Percentiles rank a stretch among this genome's conserved stretches.
These are phyloP conservation scores for Junonia oenone DNA, from an alignment of 2,888 invertebrate genomes.

Conservation along the genomic window DNA sequence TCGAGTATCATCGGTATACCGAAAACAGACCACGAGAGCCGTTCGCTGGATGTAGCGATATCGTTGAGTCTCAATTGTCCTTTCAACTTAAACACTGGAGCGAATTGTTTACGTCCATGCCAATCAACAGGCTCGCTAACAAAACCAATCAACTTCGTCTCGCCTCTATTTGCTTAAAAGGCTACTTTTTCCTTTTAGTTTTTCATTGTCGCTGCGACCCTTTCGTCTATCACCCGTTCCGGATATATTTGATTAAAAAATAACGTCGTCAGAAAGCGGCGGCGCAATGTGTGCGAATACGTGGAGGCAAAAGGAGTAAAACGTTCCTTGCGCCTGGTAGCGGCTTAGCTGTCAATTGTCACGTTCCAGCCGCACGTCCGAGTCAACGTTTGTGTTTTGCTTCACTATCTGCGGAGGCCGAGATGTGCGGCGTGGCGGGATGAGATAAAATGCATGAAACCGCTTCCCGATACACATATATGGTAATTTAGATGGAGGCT, in stretches of 20 bases:
- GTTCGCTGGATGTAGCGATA: constrained; percentile 36
- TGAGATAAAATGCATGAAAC: constrained; percentile 27
- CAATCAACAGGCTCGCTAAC: constrained; percentile 78
- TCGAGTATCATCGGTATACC: constrained; percentile 30
- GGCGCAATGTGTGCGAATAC: constrained; percentile 47
- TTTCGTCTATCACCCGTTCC: constrained; percentile 75
- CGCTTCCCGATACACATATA: constrained; percentile 14
- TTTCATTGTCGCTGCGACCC: constrained; percentile 72
- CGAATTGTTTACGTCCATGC: constrained; percentile 75
- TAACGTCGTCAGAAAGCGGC: constrained; percentile 79
- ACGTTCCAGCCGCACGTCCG: constrained; percentile 46
- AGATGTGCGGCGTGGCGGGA: constrained; percentile 32
- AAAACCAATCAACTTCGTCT: constrained; percentile 81
- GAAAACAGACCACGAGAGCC: constrained; percentile 40
- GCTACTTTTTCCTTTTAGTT: constrained; percentile 73
- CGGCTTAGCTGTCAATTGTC: constrained; percentile 75
- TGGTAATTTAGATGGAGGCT: background rate
- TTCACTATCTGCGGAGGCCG: constrained; percentile 62
- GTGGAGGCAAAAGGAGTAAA: constrained; percentile 66
- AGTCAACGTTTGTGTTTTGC: constrained; percentile 57
- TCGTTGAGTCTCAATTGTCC: constrained; percentile 70
- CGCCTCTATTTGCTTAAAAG: constrained; percentile 79
- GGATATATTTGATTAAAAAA: constrained; percentile 82
- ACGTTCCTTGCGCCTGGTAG: constrained; percentile 44
- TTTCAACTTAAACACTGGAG: constrained; percentile 70